These are phyloP conservation scores for Corydoras maculifer DNA, from an alignment of 2,113 vertebrate genomes.

Conservation along the genomic window DNA sequence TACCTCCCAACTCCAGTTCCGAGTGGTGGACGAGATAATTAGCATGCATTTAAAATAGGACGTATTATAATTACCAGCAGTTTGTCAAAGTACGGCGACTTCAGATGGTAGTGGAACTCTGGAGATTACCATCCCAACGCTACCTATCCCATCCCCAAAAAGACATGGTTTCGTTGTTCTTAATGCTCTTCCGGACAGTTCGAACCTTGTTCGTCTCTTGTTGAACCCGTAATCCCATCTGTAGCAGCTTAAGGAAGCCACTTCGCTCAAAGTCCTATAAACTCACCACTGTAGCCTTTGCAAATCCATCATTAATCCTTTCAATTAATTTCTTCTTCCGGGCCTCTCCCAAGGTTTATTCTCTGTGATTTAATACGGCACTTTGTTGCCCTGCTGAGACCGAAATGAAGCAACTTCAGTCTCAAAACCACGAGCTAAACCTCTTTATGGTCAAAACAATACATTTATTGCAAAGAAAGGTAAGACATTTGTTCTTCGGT, in stretches of 20 bases:
- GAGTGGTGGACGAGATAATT: slow-evolving; percentile 85
- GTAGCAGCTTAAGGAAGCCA: slow-evolving; percentile 40
- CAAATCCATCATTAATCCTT: slow-evolving; percentile 53
- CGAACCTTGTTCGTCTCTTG: neutral
- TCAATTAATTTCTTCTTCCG: slow-evolving; percentile 50
- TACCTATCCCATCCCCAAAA: neutral
- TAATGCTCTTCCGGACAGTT: neutral
- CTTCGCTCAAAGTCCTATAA: slow-evolving; percentile 43
- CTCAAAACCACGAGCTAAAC: slow-evolving; percentile 6
- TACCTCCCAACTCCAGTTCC: slow-evolving; percentile 83
- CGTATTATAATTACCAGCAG: slow-evolving; percentile 82
- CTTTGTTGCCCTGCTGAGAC: slow-evolving; percentile 11
- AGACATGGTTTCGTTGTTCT: slow-evolving; percentile 1
- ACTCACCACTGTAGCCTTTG: slow-evolving; percentile 41
- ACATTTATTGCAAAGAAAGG: too few species aligned
- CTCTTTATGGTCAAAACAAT: neutral
- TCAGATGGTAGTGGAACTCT: slow-evolving; percentile 17
- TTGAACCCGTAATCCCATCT: slow-evolving; percentile 35
- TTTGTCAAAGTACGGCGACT: slow-evolving; percentile 76
- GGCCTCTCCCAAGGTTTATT: slow-evolving; percentile 44
- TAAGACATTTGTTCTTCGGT: too few species aligned
- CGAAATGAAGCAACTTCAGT: slow-evolving; percentile 33
- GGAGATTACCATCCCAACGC: neutral
- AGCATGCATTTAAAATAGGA: slow-evolving; percentile 73
- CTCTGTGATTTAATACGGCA: slow-evolving; percentile 35